A percentile compares a stretch with the other conserved stretches of the same genome.
Evolutionary conservation across 2,888 invertebrate genomes (phyloP).

Genomic region (Agrochola circellaris): DNA sequence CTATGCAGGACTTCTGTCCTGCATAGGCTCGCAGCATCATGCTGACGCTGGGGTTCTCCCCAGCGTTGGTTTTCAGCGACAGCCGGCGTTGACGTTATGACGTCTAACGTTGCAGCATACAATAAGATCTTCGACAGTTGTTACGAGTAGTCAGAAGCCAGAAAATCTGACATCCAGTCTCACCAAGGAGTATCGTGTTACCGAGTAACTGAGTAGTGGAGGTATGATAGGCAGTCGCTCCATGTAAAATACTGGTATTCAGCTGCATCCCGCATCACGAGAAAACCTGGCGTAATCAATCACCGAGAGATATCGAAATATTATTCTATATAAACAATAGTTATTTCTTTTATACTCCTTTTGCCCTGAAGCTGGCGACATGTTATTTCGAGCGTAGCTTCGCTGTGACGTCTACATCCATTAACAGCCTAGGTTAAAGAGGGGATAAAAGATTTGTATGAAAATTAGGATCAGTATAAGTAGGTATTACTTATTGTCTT

Average conservation of each 20-base stretch:
- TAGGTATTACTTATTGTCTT: too few relatives aligned
- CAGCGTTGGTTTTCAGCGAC: too few relatives aligned
- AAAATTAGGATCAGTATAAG: too few relatives aligned
- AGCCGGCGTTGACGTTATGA: too few relatives aligned
- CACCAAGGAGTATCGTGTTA: not conserved
- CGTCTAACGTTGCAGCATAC: too few relatives aligned
- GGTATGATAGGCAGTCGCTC: not conserved
- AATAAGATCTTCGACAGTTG: not conserved
- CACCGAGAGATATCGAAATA: too few relatives aligned
- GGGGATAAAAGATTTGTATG: too few relatives aligned
- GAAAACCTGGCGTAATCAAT: slow-evolving; percentile 16
- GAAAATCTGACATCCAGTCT: not conserved
- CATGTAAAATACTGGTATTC: not conserved
- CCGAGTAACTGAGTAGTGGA: not conserved
- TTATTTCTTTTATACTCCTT: slow-evolving; percentile 25
- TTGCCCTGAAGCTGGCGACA: not conserved
- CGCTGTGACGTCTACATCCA: not conserved
- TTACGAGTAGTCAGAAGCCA: not conserved
- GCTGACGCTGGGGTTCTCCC: too few relatives aligned
- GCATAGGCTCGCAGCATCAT: too few relatives aligned
- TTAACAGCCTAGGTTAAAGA: not conserved
- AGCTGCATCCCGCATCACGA: not conserved
- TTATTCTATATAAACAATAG: too few relatives aligned
- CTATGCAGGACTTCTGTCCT: too few relatives aligned
- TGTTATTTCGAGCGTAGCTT: not conserved